Evolutionary conservation across 2,888 invertebrate genomes (phyloP).

Genomic region (Linyphia triangularis): DNA sequence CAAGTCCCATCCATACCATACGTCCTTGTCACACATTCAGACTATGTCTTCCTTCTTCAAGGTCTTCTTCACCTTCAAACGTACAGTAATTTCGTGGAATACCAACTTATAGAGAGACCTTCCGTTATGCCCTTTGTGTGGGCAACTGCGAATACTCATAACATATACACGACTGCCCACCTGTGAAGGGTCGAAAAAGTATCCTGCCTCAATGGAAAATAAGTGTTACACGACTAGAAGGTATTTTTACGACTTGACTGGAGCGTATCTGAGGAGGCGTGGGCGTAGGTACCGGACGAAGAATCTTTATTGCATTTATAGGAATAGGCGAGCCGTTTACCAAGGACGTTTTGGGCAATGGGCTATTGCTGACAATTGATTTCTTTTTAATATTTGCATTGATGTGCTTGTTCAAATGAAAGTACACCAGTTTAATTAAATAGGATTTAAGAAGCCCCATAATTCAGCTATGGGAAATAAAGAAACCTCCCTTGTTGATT

Average conservation of each 20-base stretch:
- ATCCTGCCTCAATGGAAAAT: constrained; percentile 12
- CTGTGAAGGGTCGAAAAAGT: constrained; percentile 13
- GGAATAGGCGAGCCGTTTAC: not conserved
- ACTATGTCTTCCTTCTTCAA: not conserved
- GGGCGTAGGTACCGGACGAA: constrained; percentile 23
- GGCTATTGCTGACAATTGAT: not conserved
- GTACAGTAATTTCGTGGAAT: not conserved
- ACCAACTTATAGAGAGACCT: not conserved
- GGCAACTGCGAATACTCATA: not conserved
- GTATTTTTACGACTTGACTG: constrained; percentile 31
- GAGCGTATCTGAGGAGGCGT: not conserved
- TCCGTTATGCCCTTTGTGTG: constrained; percentile 21
- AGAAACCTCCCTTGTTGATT: no score
- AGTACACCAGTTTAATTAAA: no score
- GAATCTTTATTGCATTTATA: constrained; percentile 7
- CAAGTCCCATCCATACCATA: constrained; percentile 8
- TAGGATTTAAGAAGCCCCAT: no score
- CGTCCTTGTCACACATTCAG: constrained; percentile 17
- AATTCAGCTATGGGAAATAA: no score
- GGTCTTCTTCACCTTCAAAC: not conserved
- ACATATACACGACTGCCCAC: constrained; percentile 24
- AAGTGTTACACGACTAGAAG: constrained; percentile 10
- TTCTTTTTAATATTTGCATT: no score
- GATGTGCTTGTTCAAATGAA: no score
- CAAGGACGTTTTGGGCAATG: constrained; percentile 3